These are phyloP conservation scores for Bruchidius siliquastri DNA, from an alignment of 2,888 invertebrate genomes.

Conservation along the genomic window DNA sequence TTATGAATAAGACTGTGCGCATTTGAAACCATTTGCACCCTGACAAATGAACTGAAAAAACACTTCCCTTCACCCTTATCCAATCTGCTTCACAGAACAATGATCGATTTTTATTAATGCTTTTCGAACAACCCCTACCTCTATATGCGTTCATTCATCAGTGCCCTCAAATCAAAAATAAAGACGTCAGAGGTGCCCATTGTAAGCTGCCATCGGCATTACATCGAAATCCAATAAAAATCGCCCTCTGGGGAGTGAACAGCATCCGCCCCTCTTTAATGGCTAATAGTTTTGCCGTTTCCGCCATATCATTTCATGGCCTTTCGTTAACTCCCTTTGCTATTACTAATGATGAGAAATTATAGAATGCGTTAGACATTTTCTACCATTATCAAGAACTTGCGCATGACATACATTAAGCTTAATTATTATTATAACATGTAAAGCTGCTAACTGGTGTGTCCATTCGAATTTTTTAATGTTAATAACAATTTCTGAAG, in stretches of 20 bases:
- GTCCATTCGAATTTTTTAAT: too few species aligned
- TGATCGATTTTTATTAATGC: background rate
- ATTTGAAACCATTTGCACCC: background rate
- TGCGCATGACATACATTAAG: too few species aligned
- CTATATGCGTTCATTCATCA: background rate
- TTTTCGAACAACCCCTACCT: background rate
- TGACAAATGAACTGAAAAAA: background rate
- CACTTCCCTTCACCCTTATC: background rate
- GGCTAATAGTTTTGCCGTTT: background rate
- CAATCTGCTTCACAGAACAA: background rate
- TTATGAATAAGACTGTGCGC: too few species aligned
- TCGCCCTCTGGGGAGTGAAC: background rate
- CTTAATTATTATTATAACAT: too few species aligned
- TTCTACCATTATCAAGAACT: background rate
- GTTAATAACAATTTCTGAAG: too few species aligned
- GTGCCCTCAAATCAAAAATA: background rate
- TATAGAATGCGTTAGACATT: background rate
- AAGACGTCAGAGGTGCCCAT: background rate
- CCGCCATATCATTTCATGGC: background rate
- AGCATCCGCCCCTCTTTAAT: background rate
- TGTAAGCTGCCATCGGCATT: background rate
- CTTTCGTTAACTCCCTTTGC: background rate
- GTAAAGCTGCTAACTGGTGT: too few species aligned
- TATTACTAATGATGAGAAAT: background rate
- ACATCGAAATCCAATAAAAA: background rate